A percentile compares a stretch with the other conserved stretches of the same genome.
Evolutionary conservation across 2,113 vertebrate species (phyloP).

Genomic region (Grantiella picta): DNA sequence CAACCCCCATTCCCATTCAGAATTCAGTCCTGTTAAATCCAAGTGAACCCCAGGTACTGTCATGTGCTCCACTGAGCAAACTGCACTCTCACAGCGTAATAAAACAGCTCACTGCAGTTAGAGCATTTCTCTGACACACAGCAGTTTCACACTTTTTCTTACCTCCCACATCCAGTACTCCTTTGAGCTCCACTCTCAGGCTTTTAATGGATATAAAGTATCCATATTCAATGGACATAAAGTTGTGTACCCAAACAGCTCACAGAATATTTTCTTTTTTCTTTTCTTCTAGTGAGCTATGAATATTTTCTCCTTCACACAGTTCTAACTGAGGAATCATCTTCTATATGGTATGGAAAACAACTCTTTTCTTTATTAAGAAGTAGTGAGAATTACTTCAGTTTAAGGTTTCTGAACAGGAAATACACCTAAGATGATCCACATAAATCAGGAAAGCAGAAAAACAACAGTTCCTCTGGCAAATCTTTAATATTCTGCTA

Average conservation of each 20-base stretch:
- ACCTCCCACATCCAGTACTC: neutral
- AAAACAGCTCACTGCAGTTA: neutral
- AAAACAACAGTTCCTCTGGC: neutral
- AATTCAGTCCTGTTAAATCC: neutral
- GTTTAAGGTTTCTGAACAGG: neutral
- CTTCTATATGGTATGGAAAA: neutral
- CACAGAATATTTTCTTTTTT: neutral
- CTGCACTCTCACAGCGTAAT: neutral
- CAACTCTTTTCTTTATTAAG: neutral
- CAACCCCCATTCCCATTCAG: neutral
- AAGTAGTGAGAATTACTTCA: neutral
- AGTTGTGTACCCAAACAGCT: neutral
- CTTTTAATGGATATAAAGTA: neutral
- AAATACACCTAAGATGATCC: neutral
- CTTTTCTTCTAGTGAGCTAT: neutral
- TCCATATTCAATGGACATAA: neutral
- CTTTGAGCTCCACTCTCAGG: neutral
- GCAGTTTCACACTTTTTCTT: neutral
- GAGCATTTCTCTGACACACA: neutral
- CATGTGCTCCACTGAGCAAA: neutral
- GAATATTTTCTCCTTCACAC: neutral
- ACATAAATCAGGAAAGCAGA: neutral
- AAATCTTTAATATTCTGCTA: neutral
- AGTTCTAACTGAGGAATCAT: neutral
- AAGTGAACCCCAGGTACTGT: neutral